A percentile compares a stretch with the other conserved stretches of the same genome.
Evolutionary conservation across 2,888 invertebrate genomes (phyloP).

Genomic region (Dryadula phaetusa): DNA sequence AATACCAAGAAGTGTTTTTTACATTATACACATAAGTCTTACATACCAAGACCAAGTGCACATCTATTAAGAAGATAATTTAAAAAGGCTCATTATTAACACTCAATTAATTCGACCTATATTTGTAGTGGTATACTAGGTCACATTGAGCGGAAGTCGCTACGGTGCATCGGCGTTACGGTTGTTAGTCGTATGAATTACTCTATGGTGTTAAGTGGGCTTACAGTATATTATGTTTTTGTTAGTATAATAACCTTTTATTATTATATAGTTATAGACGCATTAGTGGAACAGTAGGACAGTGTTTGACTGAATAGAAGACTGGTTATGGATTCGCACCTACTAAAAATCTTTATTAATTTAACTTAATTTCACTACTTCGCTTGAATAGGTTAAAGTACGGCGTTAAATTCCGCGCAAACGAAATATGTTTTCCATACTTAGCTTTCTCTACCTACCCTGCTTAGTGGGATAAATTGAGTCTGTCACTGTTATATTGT

Average conservation of each 20-base stretch:
- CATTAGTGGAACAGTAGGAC: neutral
- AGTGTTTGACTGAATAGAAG: too few relatives aligned
- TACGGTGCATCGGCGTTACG: slow-evolving; percentile 36
- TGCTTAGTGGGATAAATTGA: too few relatives aligned
- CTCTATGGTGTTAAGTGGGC: slow-evolving; percentile 30
- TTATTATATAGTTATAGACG: neutral
- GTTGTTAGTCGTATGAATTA: slow-evolving; percentile 38
- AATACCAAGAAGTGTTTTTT: neutral
- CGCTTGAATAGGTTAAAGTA: too few relatives aligned
- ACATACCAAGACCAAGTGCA: neutral
- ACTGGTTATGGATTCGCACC: neutral
- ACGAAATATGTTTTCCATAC: too few relatives aligned
- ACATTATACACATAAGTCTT: neutral
- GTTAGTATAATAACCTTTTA: slow-evolving; percentile 6
- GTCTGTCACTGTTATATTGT: too few relatives aligned
- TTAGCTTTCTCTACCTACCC: too few relatives aligned
- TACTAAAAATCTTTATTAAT: too few relatives aligned
- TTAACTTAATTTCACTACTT: too few relatives aligned
- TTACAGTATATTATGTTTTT: slow-evolving; percentile 15
- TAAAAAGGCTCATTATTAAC: slow-evolving; percentile 31
- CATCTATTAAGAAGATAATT: slow-evolving; percentile 1
- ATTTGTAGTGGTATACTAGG: slow-evolving; percentile 35
- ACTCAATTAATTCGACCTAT: slow-evolving; percentile 41
- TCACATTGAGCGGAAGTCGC: slow-evolving; percentile 35
- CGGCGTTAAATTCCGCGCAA: too few relatives aligned